Conservation (phyloP, 2,797 vertebrate genomes). For the Ctenopoma kingsleyae region DNA sequence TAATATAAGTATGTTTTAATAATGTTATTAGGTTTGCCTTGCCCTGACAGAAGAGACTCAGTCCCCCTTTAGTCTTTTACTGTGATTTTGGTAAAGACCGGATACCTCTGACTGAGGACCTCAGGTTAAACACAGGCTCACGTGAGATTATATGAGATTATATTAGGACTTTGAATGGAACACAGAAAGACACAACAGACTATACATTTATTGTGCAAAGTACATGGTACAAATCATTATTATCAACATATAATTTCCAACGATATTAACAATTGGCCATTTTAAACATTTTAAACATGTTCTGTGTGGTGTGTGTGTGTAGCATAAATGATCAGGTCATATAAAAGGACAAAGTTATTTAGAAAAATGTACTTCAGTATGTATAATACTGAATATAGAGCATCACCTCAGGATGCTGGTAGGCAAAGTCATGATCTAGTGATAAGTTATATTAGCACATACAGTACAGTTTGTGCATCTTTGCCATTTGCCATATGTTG, state of each 20-base stretch:
- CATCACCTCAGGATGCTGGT: background rate
- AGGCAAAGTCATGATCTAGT: too few species aligned
- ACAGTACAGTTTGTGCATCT: too few species aligned
- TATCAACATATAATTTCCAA: background rate
- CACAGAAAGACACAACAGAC: background rate
- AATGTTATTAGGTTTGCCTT: background rate
- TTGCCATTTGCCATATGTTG: too few species aligned
- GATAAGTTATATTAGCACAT: too few species aligned
- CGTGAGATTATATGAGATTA: background rate
- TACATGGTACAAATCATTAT: background rate
- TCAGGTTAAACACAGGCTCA: background rate
- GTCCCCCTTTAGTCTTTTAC: background rate
- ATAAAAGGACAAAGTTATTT: too few species aligned
- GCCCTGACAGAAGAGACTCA: conserved; percentile 5
- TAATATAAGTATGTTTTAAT: background rate
- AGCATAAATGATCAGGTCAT: background rate
- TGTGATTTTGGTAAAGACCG: background rate
- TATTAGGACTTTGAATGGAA: background rate
- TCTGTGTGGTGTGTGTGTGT: background rate
- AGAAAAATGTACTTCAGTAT: background rate
- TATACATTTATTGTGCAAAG: background rate
- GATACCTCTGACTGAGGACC: conserved; percentile 11
- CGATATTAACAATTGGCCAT: background rate
- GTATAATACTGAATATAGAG: background rate
- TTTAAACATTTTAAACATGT: background rate